Percentiles rank a stretch among this genome's conserved stretches.
These are phyloP conservation scores for Triplophysa tibetana DNA, from an alignment of 2,113 vertebrate genomes.

Conservation along the genomic window DNA sequence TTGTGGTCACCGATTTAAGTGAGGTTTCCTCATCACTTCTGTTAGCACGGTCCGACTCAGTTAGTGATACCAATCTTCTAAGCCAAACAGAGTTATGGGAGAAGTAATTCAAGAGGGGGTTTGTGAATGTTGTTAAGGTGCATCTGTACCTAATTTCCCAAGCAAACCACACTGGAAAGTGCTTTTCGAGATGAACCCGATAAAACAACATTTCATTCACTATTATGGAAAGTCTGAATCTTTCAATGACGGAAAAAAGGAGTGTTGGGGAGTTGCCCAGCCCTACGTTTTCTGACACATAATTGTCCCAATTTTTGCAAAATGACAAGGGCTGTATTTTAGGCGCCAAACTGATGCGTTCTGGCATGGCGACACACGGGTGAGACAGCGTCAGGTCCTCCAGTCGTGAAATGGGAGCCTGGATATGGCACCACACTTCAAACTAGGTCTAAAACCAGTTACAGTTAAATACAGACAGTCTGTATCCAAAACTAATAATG, in stretches of 20 bases:
- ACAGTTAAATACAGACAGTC: too few relatives aligned
- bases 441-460: slow-evolving; percentile 38
- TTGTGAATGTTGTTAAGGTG: background rate
- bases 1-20: background rate
- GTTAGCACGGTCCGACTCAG: slow-evolving; percentile 13
- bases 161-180: slow-evolving; percentile 7
- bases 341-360: slow-evolving; percentile 12
- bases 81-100: background rate
- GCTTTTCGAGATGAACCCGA: background rate
- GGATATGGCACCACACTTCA: slow-evolving; percentile 12
- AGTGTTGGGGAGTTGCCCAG: background rate
- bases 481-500: slow-evolving; percentile 24
- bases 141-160: background rate
- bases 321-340: slow-evolving; percentile 33
- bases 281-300: background rate
- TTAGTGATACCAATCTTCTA: background rate
- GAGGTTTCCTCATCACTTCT: background rate
- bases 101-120: background rate
- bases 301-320: background rate
- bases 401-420: slow-evolving; percentile 41
- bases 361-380: background rate
- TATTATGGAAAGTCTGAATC: slow-evolving; percentile 23
- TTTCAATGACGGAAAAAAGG: background rate
- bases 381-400: slow-evolving; percentile 27
- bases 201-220: slow-evolving; percentile 1